Conservation (phyloP, 2,888 invertebrate genomes). For the Molorchus minor region DNA sequence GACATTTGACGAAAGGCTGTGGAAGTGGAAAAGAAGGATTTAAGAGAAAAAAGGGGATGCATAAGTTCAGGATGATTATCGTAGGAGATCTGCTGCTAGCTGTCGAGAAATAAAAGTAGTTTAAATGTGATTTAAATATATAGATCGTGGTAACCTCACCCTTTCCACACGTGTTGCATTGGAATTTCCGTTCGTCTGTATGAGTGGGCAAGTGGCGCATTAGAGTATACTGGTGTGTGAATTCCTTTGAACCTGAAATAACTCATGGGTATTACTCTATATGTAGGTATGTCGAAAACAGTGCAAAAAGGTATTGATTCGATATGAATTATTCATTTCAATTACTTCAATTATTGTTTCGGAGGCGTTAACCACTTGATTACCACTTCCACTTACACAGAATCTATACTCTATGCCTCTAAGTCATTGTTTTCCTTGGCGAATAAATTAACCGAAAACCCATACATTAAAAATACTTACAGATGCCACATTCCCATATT, state of each 20-base stretch:
- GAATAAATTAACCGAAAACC: no score
- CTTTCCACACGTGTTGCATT: conserved; percentile 78
- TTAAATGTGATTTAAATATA: no score
- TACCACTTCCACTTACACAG: no score
- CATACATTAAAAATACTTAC: conserved; percentile 64
- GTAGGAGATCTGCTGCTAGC: background rate
- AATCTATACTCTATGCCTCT: no score
- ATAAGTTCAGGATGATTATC: background rate
- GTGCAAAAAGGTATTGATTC: no score
- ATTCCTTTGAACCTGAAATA: conserved; percentile 72
- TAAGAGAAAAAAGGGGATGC: background rate
- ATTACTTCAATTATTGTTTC: no score
- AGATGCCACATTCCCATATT: conserved; percentile 79
- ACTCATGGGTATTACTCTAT: background rate
- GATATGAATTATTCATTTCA: no score
- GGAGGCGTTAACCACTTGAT: no score
- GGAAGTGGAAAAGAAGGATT: conserved; percentile 13
- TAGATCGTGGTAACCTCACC: no score
- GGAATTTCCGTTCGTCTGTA: conserved; percentile 79
- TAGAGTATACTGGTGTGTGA: conserved; percentile 79
- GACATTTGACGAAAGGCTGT: conserved; percentile 76
- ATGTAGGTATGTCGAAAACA: background rate
- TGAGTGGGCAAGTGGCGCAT: conserved; percentile 81
- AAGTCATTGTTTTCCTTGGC: no score
- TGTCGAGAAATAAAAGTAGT: background rate